Evolutionary conservation across 2,888 invertebrate genomes (phyloP).

Genomic region (Dendrolimus houi): DNA sequence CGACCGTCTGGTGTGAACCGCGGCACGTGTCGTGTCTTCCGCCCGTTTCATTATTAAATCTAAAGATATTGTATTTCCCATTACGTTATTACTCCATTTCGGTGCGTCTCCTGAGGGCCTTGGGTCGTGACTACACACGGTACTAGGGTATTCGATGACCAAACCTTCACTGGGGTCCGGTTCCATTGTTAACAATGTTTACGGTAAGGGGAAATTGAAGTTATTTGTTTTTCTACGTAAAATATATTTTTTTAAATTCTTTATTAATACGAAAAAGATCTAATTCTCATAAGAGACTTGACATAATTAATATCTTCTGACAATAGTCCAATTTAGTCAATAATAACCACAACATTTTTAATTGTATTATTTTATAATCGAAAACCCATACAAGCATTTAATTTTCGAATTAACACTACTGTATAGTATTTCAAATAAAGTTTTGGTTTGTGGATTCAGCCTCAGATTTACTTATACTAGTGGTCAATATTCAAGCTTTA

Average conservation of each 20-base stretch:
- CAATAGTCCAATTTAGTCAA: too few relatives aligned
- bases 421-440: too few relatives aligned
- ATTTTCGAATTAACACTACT: too few relatives aligned
- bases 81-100: not conserved
- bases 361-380: too few relatives aligned
- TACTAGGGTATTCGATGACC: not conserved
- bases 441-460: too few relatives aligned
- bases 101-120: not conserved
- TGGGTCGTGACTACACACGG: not conserved
- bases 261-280: not conserved
- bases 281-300: too few relatives aligned
- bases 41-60: not conserved
- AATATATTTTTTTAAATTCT: not conserved
- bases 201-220: not conserved
- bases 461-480: too few relatives aligned
- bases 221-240: not conserved
- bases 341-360: too few relatives aligned
- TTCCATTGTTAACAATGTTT: not conserved
- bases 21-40: not conserved
- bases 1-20: not conserved
- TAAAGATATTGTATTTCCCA: not conserved
- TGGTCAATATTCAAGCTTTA: too few relatives aligned
- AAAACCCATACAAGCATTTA: too few relatives aligned
- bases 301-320: too few relatives aligned
- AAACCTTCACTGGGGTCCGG: not conserved